A percentile compares a stretch with the other conserved stretches of the same genome.
Conservation (phyloP, 2,113 vertebrate species). For the Clarias macrocephalus region DNA sequence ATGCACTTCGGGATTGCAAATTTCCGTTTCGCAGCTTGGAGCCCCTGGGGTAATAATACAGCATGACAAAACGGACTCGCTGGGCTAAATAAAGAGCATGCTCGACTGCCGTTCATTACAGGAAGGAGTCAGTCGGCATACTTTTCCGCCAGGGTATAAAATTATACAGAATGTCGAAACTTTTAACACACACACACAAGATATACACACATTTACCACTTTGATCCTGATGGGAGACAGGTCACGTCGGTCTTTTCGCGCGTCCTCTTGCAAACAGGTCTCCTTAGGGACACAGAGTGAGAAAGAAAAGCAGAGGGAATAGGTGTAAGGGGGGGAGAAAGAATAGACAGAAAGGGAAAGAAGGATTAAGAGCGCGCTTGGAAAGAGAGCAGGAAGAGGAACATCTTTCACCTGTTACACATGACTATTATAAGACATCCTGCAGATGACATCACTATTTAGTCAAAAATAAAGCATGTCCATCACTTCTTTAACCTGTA, state of each 20-base stretch:
- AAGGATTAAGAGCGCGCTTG: background rate
- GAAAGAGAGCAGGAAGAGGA: background rate
- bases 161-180: slow-evolving; percentile 28
- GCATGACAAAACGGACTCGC: slow-evolving; percentile 23
- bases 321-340: slow-evolving; percentile 6
- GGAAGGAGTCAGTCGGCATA: slow-evolving; percentile 39
- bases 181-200: slow-evolving; percentile 8
- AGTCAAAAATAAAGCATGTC: background rate
- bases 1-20: slow-evolving; percentile 40
- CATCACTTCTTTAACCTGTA: background rate
- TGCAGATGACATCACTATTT: background rate
- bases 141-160: slow-evolving; percentile 11
- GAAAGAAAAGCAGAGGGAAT: slow-evolving; percentile 8
- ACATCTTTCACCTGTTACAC: background rate
- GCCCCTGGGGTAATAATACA: slow-evolving; percentile 27
- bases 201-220: slow-evolving; percentile 64
- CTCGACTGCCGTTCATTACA: slow-evolving; percentile 35
- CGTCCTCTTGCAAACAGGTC: slow-evolving; percentile 71
- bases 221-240: slow-evolving; percentile 75
- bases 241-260: slow-evolving; percentile 66
- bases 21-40: slow-evolving; percentile 40
- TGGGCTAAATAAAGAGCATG: slow-evolving; percentile 53
- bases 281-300: slow-evolving; percentile 59
- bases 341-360: background rate
- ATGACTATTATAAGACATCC: background rate